Percentiles rank a stretch among this genome's conserved stretches.
phyloP scores from a whole-genome alignment of 2,888 invertebrate species.

The Prionchulus punctatus region DNA sequence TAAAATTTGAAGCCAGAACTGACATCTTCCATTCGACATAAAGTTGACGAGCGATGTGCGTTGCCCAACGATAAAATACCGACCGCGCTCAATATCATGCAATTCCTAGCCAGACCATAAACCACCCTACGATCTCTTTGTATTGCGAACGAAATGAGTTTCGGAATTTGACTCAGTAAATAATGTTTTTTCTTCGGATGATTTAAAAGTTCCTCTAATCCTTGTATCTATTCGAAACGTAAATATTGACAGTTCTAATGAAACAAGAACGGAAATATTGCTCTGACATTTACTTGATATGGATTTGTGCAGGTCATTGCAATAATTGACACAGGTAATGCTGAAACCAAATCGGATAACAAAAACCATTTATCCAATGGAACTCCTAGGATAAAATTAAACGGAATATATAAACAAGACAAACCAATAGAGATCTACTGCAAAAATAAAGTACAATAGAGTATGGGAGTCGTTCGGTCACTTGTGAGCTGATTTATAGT shows the following conservation, averaged over 20 bases:
- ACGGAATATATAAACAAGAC: too few relatives aligned
- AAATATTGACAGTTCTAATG: too few relatives aligned
- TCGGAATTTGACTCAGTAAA: slow-evolving; percentile 46
- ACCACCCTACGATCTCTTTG: neutral
- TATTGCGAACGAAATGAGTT: slow-evolving; percentile 40
- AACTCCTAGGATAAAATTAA: too few relatives aligned
- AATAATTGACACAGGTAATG: neutral
- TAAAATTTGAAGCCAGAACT: neutral
- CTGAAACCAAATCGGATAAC: neutral
- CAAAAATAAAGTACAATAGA: too few relatives aligned
- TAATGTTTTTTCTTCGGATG: slow-evolving; percentile 52
- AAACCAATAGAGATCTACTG: too few relatives aligned
- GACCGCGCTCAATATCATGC: neutral
- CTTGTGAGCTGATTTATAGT: too few relatives aligned
- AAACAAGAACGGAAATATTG: too few relatives aligned
- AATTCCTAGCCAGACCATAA: neutral
- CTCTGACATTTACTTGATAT: too few relatives aligned
- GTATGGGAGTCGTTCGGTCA: too few relatives aligned
- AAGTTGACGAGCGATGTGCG: neutral
- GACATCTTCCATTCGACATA: neutral
- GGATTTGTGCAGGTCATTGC: too few relatives aligned
- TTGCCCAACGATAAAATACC: neutral
- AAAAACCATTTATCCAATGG: too few relatives aligned
- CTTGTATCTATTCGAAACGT: slow-evolving; percentile 37
- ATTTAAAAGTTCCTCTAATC: slow-evolving; percentile 44